A percentile compares a stretch with the other conserved stretches of the same genome.
Conservation (phyloP, 2,113 vertebrate genomes). For the Struthio camelus region DNA sequence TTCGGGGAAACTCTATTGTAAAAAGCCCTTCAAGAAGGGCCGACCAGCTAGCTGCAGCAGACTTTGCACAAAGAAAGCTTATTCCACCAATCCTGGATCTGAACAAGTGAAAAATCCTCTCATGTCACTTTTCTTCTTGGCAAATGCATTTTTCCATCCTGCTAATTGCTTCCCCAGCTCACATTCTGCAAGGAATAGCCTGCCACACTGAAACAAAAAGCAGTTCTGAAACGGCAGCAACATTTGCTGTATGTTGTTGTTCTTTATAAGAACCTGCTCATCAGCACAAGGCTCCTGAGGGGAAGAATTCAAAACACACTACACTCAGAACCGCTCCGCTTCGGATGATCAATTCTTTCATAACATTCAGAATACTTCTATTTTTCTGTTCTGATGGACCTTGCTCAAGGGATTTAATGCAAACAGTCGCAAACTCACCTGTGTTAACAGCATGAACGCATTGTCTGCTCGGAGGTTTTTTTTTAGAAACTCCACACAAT, state of each 20-base stretch:
- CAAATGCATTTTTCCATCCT: neutral
- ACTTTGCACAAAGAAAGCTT: neutral
- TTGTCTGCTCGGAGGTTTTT: slow-evolving; percentile 97
- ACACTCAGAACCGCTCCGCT: neutral
- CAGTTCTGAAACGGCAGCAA: neutral
- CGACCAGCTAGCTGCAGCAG: neutral
- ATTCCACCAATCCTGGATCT: neutral
- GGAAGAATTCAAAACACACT: neutral
- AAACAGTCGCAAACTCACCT: slow-evolving; percentile 73
- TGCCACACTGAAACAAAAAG: neutral
- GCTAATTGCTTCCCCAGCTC: neutral
- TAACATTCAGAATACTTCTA: neutral
- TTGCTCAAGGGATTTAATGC: neutral
- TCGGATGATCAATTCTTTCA: neutral
- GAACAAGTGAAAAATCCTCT: neutral
- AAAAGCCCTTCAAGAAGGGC: neutral
- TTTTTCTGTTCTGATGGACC: neutral
- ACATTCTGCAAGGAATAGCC: neutral
- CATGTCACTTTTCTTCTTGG: neutral
- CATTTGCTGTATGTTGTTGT: neutral
- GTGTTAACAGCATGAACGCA: slow-evolving; percentile 95
- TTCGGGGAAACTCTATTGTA: neutral
- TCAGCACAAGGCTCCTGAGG: neutral
- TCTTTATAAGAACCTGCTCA: neutral
- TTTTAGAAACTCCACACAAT: slow-evolving; percentile 97